These are phyloP conservation scores for Palythoa grandis DNA, from an alignment of 92 coral and sea anemone genomes.

Conservation along the genomic window DNA sequence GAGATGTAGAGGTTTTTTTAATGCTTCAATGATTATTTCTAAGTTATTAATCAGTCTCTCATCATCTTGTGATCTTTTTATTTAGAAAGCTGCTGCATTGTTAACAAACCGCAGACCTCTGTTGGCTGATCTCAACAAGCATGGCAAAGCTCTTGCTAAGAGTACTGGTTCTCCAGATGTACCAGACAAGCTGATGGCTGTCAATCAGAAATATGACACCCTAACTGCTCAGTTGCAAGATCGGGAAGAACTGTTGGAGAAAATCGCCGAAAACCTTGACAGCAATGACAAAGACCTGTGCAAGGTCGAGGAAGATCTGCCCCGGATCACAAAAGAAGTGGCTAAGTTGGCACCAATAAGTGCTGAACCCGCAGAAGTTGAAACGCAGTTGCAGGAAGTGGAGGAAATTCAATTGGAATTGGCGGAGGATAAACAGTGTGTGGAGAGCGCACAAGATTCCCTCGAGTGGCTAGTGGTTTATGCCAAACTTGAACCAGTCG, in stretches of 20 bases:
- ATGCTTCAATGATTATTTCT: no score
- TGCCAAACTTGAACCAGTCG: slow-evolving; percentile 74
- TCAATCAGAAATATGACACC: slow-evolving; percentile 64
- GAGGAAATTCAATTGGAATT: slow-evolving; percentile 71
- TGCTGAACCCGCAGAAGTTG: slow-evolving; percentile 80
- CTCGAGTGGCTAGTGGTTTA: slow-evolving; percentile 82
- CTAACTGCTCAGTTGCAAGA: slow-evolving; percentile 70
- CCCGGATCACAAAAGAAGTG: slow-evolving; percentile 69
- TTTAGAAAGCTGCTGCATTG: slow-evolving; percentile 74
- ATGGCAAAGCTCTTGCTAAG: slow-evolving; percentile 82
- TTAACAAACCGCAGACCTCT: slow-evolving; percentile 75
- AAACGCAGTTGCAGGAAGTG: slow-evolving; percentile 77
- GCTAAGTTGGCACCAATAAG: slow-evolving; percentile 74
- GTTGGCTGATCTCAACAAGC: slow-evolving; percentile 67
- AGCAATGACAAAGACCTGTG: slow-evolving; percentile 66
- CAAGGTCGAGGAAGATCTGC: slow-evolving; percentile 76
- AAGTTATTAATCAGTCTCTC: not conserved
- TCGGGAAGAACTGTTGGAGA: slow-evolving; percentile 69
- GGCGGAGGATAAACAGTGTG: slow-evolving; percentile 69
- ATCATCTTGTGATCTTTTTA: not conserved
- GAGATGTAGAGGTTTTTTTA: not conserved
- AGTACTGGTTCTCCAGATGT: slow-evolving; percentile 81
- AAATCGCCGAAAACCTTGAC: slow-evolving; percentile 65
- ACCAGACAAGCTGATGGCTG: slow-evolving; percentile 68
- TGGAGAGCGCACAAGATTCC: slow-evolving; percentile 86